Base-by-base conservation (phyloP, 2,888 invertebrate species). In the Pimpla rufipes region DNA sequence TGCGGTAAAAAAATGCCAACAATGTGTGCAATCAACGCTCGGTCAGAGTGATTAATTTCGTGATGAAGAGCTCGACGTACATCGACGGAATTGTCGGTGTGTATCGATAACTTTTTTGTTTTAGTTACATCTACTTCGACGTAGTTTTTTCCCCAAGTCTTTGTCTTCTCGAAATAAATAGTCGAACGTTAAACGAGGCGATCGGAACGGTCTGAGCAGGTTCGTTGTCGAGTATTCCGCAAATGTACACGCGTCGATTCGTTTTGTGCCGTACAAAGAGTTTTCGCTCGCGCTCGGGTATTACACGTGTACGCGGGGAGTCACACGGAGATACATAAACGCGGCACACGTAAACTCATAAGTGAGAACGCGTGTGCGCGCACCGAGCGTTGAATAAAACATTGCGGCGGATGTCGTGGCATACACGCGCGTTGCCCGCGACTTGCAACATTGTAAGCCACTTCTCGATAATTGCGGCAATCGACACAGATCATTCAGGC, bases 351-450 rank as follows among this genome's bases (percentile, higher is more conserved):
- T 62, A 62, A 40, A 62, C 40, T 40, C 18, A 62, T 40, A 18
- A 62, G 35, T 37, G 59, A 10, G 29, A 42, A 29, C 45, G 45
- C 29, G 57, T 59, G 40, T 45, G 29, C 18, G 35, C 42, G 57
- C 40, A 42, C 7, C 7, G 18, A 45, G 11, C 59, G 45, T 73
- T 73, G 59, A 73, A 73, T 73, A 73, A 73, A 35, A 73, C 71
- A 73, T 73, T 5, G 5, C 2, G 3, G 42, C 47, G 29, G 16
- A 50, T 35, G 13, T 73, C 37, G 62, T 40, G 35, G 16, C 16
- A 10, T 5, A n/a, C 45, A 42, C 16, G 6, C 45, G 71, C 11
- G 29, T 73, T 45, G 16, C 59, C 13, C 59, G 45, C 29, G 45
- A 42, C 35, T 73, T 45, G 29, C n/a, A 11, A 73, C 71, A 73